Evolutionary conservation across 2,113 vertebrate species (phyloP).

Genomic region (Nerophis lumbriciformis): DNA sequence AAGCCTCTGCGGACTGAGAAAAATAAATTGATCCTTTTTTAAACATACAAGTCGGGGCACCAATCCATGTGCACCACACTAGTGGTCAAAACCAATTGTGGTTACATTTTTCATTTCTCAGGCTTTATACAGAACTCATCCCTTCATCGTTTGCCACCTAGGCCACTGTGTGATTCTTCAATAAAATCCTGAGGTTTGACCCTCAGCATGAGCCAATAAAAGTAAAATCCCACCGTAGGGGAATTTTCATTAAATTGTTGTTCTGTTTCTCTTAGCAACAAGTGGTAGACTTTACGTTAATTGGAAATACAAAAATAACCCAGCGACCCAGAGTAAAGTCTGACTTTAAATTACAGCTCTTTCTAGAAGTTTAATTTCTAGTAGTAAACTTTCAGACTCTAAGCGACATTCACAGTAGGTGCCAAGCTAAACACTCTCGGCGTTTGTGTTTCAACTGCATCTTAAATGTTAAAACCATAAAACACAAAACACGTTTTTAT

Average conservation of each 20-base stretch:
- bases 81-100: constrained; percentile 49
- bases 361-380: constrained; percentile 53
- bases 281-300: constrained; percentile 45
- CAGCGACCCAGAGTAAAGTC: constrained; percentile 54
- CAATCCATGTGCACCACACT: constrained; percentile 49
- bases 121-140: constrained; percentile 40
- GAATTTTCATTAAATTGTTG: constrained; percentile 49
- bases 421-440: constrained; percentile 20
- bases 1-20: constrained; percentile 24
- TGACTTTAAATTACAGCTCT: constrained; percentile 63
- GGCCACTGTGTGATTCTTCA: constrained; percentile 45
- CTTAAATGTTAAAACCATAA: neutral
- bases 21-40: constrained; percentile 35
- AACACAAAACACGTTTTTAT: neutral
- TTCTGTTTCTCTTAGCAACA: constrained; percentile 59
- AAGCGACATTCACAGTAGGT: constrained; percentile 34
- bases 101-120: constrained; percentile 47
- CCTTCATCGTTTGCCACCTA: constrained; percentile 41
- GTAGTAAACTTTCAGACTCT: constrained; percentile 36
- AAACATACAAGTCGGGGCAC: constrained; percentile 41
- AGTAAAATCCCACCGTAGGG: constrained; percentile 40
- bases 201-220: constrained; percentile 46
- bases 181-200: constrained; percentile 52
- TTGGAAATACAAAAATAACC: constrained; percentile 66
- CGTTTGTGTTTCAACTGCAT: constrained; percentile 9